Evolutionary conservation across 2,113 vertebrate species (phyloP).

Genomic region (Nettapus auritus): DNA sequence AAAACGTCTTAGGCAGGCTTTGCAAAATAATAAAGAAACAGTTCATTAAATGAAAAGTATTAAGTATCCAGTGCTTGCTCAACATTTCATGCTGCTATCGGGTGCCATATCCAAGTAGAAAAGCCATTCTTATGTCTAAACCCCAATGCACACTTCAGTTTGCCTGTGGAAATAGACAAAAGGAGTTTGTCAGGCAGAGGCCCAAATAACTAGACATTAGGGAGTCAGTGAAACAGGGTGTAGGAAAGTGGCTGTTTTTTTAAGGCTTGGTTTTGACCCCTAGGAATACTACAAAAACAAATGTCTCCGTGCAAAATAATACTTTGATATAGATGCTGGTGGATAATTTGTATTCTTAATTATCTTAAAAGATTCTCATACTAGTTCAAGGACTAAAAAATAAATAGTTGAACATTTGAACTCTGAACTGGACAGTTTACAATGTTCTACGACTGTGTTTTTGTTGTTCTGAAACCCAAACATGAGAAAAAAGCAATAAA

Average conservation of each 20-base stretch:
- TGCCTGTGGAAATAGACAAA: slow-evolving; percentile 59
- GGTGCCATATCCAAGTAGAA: slow-evolving; percentile 60
- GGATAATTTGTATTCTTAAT: slow-evolving; percentile 30
- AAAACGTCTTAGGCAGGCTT: slow-evolving; percentile 73
- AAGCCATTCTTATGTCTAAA: slow-evolving; percentile 60
- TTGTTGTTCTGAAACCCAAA: neutral
- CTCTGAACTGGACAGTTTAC: neutral
- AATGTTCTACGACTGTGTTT: neutral
- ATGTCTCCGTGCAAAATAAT: neutral
- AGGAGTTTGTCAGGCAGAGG: slow-evolving; percentile 65
- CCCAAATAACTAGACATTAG: slow-evolving; percentile 67
- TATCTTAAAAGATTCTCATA: slow-evolving; percentile 17
- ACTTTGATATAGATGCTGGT: neutral
- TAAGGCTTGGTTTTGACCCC: slow-evolving; percentile 50
- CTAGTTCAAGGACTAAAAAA: neutral
- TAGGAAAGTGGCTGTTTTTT: slow-evolving; percentile 41
- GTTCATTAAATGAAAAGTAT: slow-evolving; percentile 78
- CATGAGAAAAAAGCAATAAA: neutral
- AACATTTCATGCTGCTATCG: slow-evolving; percentile 50
- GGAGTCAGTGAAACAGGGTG: slow-evolving; percentile 56
- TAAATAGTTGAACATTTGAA: neutral
- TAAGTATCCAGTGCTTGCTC: slow-evolving; percentile 63
- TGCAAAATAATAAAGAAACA: slow-evolving; percentile 82
- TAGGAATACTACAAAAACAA: slow-evolving; percentile 26
- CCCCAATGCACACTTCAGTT: slow-evolving; percentile 52